Conservation (phyloP, 1,140 invertebrate genomes). For the Contarinia nasturtii region DNA sequence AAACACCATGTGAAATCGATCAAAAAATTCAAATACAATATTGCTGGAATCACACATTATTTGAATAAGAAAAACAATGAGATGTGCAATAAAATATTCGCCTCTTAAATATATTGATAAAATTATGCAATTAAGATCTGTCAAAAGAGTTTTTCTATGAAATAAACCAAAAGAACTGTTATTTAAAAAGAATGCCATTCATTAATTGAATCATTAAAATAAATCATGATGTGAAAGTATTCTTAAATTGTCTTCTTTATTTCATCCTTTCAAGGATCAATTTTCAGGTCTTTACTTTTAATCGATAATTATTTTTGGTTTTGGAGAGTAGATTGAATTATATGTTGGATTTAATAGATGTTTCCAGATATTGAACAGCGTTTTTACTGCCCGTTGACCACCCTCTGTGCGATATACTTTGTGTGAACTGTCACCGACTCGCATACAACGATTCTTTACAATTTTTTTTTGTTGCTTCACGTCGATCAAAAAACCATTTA, state of each 20-base stretch:
- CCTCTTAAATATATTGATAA: no score
- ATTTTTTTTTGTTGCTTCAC: conserved; percentile 27
- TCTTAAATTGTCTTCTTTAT: no score
- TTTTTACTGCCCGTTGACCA: background rate
- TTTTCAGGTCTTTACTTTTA: no score
- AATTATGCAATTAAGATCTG: no score
- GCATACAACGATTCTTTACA: conserved; percentile 7
- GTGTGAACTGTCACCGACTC: conserved; percentile 4
- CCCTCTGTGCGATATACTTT: background rate
- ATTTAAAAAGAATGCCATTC: no score
- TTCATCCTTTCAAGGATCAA: no score
- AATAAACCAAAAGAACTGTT: no score
- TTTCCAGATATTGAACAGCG: background rate
- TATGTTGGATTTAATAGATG: conserved; percentile 1
- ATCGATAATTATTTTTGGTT: conserved; percentile 1
- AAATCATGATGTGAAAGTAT: no score
- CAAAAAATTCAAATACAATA: background rate
- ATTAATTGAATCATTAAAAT: no score
- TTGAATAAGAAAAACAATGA: conserved; percentile 1
- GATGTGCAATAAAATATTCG: background rate
- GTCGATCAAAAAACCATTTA: conserved; percentile 39
- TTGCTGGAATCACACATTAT: background rate
- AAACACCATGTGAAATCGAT: background rate
- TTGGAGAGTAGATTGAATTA: background rate
- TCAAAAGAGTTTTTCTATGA: no score